Evolutionary conservation across 2,797 vertebrate genomes (phyloP), one percentile per base, ranked within the genome.

Genomic region (Sebastes miniatus): DNA sequence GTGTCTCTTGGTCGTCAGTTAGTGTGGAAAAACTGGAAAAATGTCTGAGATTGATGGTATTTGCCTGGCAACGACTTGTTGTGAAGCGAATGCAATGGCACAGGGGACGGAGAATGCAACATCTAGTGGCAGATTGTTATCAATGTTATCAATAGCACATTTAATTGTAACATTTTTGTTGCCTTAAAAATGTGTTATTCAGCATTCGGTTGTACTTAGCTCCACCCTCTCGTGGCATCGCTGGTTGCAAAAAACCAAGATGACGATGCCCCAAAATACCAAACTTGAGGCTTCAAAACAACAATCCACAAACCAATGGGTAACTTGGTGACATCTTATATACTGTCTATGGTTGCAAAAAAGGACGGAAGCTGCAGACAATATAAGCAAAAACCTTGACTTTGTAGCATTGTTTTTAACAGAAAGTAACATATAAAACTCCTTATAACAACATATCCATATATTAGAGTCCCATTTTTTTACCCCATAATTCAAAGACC

Each of bases 1-100:
- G 43, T 18, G 16, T 47, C 43, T 47, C 43, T 0, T 1, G 43
- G 43, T 47, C 0, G 7, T 47, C 43, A 18, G 14, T 47, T 18
- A 47, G 43, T 47, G 16, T 47, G 43, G 43, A 0, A 0, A 47
- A 47, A 47, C 16, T 43, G 0, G 43, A 47, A 0, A 47, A 47
- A 18, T 0, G 43, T 0, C 43, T 47, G 14, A 47, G 43, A 20
- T 47, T 18, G 43, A 8, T 18, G 43, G 43, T 47, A 47, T 47
- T 8, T 47, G 43, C 7, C 16, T 47, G 43, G 43, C 43, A 0
- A 47, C 16, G 5, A 47, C 16, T 47, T 47, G 43, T 0, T 47
- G 14, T 47, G 43, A 47, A 18, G 43, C 7, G 43, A 47, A 47
- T 18, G 43, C 43, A 47, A 47, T 47, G 16, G 0, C 43, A 18